Conservation (phyloP, 64 coral and sea anemone genomes). For the Platygyra sinensis region DNA sequence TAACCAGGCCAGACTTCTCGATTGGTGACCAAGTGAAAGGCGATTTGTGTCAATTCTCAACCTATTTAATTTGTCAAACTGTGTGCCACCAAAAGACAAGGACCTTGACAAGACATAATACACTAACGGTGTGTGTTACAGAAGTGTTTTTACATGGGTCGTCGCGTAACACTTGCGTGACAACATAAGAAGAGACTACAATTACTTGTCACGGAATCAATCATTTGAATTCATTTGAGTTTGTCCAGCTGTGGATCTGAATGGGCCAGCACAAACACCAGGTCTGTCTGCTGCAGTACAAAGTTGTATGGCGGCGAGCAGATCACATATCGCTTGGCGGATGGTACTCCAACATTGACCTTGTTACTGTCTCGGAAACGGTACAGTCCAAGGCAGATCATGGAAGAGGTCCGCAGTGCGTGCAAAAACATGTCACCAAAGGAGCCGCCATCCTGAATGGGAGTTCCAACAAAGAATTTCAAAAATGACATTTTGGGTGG, state of each 20-base stretch:
- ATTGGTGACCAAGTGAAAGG: no score
- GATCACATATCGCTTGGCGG: slow-evolving; percentile 85
- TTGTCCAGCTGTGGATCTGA: slow-evolving; percentile 77
- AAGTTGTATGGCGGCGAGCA: slow-evolving; percentile 70
- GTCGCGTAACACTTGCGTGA: neutral
- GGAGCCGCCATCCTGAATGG: slow-evolving; percentile 64
- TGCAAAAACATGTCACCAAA: slow-evolving; percentile 88
- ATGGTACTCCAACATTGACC: slow-evolving; percentile 18
- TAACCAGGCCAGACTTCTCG: no score
- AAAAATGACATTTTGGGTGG: neutral
- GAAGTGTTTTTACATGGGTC: neutral
- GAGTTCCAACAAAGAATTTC: neutral
- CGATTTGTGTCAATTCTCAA: no score
- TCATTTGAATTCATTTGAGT: slow-evolving; percentile 30
- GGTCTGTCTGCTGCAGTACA: slow-evolving; percentile 63
- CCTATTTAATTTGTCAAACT: no score
- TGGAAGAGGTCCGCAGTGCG: slow-evolving; percentile 73
- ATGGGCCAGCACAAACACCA: slow-evolving; percentile 86
- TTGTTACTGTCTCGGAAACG: slow-evolving; percentile 78
- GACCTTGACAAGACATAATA: no score
- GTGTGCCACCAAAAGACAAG: no score
- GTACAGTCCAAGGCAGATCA: slow-evolving; percentile 88
- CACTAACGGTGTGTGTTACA: neutral
- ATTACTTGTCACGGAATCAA: neutral
- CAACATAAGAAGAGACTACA: neutral